Percentiles rank a stretch among this genome's conserved stretches.
These are phyloP conservation scores for Lordiphosa mommai DNA, from an alignment of 1,140 invertebrate genomes.

Conservation along the genomic window DNA sequence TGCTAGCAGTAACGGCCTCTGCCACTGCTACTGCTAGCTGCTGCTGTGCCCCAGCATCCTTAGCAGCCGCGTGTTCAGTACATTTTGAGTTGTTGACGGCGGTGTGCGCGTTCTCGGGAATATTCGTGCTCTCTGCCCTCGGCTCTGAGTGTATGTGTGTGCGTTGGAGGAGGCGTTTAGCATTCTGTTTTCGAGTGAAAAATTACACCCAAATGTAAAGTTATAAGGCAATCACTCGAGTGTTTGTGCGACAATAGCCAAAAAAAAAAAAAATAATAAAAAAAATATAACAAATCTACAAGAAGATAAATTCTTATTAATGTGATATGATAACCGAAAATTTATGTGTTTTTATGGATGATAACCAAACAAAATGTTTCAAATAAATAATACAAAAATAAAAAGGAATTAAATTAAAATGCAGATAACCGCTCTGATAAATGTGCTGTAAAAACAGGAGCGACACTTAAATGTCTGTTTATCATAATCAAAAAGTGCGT, in stretches of 20 bases:
- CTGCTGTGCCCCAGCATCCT: constrained; percentile 26
- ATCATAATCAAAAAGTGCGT: constrained; percentile 40
- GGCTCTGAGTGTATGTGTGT: constrained; percentile 11
- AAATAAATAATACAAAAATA: constrained; percentile 56
- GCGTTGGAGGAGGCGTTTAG: neutral
- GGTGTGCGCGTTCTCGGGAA: constrained; percentile 58
- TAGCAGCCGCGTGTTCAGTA: constrained; percentile 45
- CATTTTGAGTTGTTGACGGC: constrained; percentile 70
- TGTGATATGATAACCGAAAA: constrained; percentile 64
- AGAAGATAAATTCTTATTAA: constrained; percentile 67
- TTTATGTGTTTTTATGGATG: constrained; percentile 39
- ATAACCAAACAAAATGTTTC: constrained; percentile 26
- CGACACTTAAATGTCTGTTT: constrained; percentile 41
- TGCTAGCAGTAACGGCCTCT: constrained; percentile 26
- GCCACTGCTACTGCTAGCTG: constrained; percentile 24
- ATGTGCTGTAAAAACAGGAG: constrained; percentile 24
- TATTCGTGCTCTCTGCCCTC: no score
- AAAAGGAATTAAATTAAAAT: constrained; percentile 37
- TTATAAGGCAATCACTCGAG: constrained; percentile 35
- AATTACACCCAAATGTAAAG: constrained; percentile 61
- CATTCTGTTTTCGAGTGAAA: constrained; percentile 32
- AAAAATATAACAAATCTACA: constrained; percentile 21
- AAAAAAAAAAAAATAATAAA: no score
- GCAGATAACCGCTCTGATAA: constrained; percentile 18
- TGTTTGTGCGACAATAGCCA: constrained; percentile 7